Percentiles rank a stretch among this genome's conserved stretches.
Evolutionary conservation across 2,888 invertebrate species (phyloP).

Genomic region (Apamea anceps): DNA sequence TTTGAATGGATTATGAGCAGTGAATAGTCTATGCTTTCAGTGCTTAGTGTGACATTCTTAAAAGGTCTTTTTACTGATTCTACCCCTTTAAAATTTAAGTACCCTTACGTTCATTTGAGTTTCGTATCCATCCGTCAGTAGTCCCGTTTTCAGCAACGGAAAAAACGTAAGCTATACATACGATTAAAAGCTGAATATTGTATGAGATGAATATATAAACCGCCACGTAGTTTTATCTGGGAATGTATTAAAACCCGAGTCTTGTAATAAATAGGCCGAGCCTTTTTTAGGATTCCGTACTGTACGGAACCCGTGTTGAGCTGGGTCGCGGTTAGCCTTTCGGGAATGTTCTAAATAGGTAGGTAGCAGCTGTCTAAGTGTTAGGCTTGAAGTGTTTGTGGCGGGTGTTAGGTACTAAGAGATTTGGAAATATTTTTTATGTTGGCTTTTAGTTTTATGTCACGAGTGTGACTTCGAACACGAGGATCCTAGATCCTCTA

Average conservation of each 20-base stretch:
- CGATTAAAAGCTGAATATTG: constrained; percentile 61
- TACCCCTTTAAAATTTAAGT: not conserved
- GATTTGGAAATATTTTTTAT: constrained; percentile 3
- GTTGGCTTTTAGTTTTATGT: constrained; percentile 5
- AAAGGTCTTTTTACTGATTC: not conserved
- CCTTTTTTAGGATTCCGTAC: constrained; percentile 67
- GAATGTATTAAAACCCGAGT: constrained; percentile 61
- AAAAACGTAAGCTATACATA: constrained; percentile 44
- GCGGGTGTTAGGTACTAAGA: not conserved
- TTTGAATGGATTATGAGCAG: constrained; percentile 17
- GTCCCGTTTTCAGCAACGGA: constrained; percentile 1
- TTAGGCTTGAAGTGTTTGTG: constrained; percentile 12
- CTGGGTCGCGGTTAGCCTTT: constrained; percentile 59
- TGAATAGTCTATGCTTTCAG: not conserved
- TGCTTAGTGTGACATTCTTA: not conserved
- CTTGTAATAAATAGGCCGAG: constrained; percentile 64
- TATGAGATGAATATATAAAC: constrained; percentile 54
- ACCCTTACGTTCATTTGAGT: not conserved
- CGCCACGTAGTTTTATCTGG: constrained; percentile 29
- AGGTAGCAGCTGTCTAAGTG: constrained; percentile 41
- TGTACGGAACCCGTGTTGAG: constrained; percentile 52
- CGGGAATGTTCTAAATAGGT: constrained; percentile 58
- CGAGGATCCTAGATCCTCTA: not conserved
- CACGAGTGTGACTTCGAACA: not conserved
- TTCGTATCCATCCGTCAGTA: constrained; percentile 8